These are phyloP conservation scores for Hartigia nigra DNA, from an alignment of 2,888 invertebrate genomes.

Conservation along the genomic window DNA sequence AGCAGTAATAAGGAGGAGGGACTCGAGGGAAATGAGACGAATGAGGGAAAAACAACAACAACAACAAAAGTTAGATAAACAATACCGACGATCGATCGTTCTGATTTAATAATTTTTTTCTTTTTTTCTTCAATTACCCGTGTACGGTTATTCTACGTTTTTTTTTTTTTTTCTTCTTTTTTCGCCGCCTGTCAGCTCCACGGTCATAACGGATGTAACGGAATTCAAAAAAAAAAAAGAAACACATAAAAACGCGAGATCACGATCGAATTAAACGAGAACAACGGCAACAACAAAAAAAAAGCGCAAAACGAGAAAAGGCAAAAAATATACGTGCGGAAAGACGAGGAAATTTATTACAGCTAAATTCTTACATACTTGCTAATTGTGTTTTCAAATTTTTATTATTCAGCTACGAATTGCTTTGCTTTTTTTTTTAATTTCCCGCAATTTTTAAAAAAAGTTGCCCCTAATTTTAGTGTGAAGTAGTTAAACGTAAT, in stretches of 20 bases:
- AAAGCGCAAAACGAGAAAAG: conserved; percentile 25
- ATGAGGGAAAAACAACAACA: neutral
- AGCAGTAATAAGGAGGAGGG: conserved; percentile 70
- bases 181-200: neutral
- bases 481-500: conserved; percentile 64
- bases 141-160: neutral
- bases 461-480: conserved; percentile 59
- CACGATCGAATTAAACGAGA: conserved; percentile 18
- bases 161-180: neutral
- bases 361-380: conserved; percentile 38
- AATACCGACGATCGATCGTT: conserved; percentile 2
- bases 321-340: neutral
- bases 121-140: conserved; percentile 6
- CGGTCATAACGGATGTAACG: neutral
- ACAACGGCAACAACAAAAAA: conserved; percentile 10
- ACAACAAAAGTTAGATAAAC: conserved; percentile 1
- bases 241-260: neutral
- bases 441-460: conserved; percentile 52
- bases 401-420: conserved; percentile 56
- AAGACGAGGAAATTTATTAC: conserved; percentile 30
- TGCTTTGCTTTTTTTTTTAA: conserved; percentile 60
- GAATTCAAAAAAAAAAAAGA: neutral
- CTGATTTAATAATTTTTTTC: conserved; percentile 9
- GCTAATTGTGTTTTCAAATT: conserved; percentile 41
- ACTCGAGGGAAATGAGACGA: conserved; percentile 14